phyloP scores from a whole-genome alignment of 2,888 invertebrate species.

The Tetranychus piercei region DNA sequence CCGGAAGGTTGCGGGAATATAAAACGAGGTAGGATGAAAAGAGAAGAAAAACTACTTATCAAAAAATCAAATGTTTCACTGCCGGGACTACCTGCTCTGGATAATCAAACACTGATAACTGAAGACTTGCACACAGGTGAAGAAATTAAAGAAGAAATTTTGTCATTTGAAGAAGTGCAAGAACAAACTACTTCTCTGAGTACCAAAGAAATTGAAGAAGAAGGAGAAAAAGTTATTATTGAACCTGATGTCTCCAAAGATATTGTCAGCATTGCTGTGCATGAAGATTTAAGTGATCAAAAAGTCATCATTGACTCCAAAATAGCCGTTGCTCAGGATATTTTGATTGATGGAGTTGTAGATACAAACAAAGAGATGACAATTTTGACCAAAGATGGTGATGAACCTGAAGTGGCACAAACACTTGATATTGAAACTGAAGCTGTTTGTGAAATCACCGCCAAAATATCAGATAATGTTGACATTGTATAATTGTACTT shows the following conservation, averaged over 20 bases:
- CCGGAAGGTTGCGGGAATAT: neutral
- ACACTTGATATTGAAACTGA: neutral
- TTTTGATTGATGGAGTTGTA: neutral
- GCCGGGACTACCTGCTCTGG: neutral
- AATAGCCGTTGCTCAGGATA: neutral
- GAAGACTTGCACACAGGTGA: neutral
- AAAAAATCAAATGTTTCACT: neutral
- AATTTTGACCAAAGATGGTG: slow-evolving; percentile 1
- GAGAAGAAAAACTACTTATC: neutral
- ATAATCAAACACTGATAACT: slow-evolving; percentile 5
- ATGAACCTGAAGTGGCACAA: neutral
- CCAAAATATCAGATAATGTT: neutral
- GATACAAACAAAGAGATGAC: neutral
- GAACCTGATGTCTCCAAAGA: neutral
- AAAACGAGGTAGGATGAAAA: neutral
- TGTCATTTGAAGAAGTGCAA: neutral
- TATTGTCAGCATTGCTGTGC: neutral
- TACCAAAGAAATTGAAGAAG: neutral
- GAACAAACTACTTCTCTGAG: neutral
- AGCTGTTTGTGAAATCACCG: neutral
- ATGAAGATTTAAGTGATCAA: neutral
- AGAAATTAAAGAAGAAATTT: neutral
- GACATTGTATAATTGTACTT: neutral
- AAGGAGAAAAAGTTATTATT: neutral
- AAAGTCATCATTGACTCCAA: neutral